Percentiles rank a stretch among this genome's conserved stretches.
Evolutionary conservation across 2,797 vertebrate genomes (phyloP).

Genomic region (Coccyzus lansbergi): DNA sequence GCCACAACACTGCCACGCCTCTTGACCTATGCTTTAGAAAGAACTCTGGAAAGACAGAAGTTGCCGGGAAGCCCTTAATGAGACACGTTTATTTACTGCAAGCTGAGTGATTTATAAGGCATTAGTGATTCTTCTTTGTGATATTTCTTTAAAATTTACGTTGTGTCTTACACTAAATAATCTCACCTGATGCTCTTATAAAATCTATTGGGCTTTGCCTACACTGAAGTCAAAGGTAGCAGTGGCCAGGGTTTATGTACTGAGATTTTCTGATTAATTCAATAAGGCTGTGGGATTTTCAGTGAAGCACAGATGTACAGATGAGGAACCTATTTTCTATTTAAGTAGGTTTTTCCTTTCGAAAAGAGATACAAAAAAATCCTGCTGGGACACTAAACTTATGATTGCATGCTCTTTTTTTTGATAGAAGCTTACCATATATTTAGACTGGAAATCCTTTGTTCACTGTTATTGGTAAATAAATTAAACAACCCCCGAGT

Average conservation of each 20-base stretch:
- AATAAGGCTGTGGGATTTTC: conserved; percentile 33
- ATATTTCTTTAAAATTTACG: not conserved
- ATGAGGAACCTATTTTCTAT: conserved; percentile 24
- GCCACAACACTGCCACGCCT: conserved; percentile 7
- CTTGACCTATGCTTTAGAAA: not conserved
- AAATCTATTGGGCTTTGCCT: not conserved
- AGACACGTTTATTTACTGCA: not conserved
- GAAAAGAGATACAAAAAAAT: conserved; percentile 11
- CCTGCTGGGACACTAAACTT: conserved; percentile 31
- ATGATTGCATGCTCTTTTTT: conserved; percentile 31
- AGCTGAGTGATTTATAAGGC: not conserved
- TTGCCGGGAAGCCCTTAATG: conserved; percentile 31
- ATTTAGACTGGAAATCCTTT: conserved; percentile 51
- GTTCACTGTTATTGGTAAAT: conserved; percentile 48
- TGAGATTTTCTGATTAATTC: conserved; percentile 7
- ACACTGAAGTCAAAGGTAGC: not conserved
- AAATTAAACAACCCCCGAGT: conserved; percentile 51
- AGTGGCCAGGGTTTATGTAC: not conserved
- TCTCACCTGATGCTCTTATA: not conserved
- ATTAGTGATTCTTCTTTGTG: not conserved
- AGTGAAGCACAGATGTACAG: not conserved
- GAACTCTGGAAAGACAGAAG: not conserved
- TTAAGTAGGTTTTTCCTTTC: not conserved
- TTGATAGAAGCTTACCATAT: conserved; percentile 20
- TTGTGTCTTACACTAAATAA: not conserved